A percentile compares a stretch with the other conserved stretches of the same genome.
Conservation (phyloP, 2,113 vertebrate species). For the Lepidothrix coronata region DNA sequence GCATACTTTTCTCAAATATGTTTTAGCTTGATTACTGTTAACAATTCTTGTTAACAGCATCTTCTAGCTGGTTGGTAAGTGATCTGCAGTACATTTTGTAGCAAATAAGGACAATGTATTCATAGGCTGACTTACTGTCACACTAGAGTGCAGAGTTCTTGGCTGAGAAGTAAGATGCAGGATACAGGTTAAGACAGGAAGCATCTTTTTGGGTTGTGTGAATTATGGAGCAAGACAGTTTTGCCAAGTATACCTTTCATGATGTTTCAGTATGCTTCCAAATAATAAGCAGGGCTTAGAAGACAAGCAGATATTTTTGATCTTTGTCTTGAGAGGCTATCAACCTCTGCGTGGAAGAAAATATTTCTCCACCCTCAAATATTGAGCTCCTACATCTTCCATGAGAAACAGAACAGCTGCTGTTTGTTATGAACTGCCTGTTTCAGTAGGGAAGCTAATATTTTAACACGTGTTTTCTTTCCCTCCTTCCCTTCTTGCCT, state of each 20-base stretch:
- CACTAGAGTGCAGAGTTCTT: not conserved
- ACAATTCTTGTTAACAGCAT: not conserved
- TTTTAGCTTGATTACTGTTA: conserved; percentile 38
- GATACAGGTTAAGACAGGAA: not conserved
- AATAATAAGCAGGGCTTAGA: not conserved
- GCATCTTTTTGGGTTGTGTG: not conserved
- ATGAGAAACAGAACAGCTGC: conserved; percentile 31
- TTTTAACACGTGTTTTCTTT: conserved; percentile 34
- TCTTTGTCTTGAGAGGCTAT: not conserved
- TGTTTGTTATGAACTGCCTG: conserved; percentile 44
- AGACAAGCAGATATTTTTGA: not conserved
- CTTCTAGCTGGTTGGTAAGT: not conserved
- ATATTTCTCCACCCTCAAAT: not conserved
- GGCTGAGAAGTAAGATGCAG: not conserved
- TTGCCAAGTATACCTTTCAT: not conserved
- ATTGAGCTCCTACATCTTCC: conserved; percentile 9
- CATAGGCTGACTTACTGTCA: not conserved
- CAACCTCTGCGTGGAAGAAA: conserved; percentile 1
- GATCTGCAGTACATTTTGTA: not conserved
- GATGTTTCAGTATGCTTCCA: not conserved
- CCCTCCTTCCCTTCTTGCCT: not conserved
- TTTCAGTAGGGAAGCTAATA: conserved; percentile 37
- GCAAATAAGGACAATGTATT: not conserved
- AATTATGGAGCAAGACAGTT: not conserved
- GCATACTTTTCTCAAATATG: not conserved